These are phyloP conservation scores for Chelidonichthys spinosus DNA, from an alignment of 2,797 vertebrate genomes.

Conservation along the genomic window DNA sequence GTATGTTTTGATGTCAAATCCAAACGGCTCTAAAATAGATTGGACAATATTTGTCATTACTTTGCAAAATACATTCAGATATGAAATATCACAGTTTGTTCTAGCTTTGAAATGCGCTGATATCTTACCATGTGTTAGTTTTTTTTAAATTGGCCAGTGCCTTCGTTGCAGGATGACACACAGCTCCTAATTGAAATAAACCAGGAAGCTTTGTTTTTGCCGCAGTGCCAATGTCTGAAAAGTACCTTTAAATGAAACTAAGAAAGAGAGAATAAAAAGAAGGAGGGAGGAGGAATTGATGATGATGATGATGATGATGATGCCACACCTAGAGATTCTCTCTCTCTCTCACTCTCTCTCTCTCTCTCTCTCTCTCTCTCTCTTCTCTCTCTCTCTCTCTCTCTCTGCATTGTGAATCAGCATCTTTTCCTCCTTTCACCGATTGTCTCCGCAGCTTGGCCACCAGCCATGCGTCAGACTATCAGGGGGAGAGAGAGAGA, in stretches of 20 bases:
- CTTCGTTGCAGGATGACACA: background rate
- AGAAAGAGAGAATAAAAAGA: slow-evolving; percentile 30
- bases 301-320: slow-evolving; percentile 12
- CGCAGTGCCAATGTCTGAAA: slow-evolving; percentile 16
- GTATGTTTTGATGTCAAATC: background rate
- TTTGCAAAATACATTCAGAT: background rate
- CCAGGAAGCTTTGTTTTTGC: background rate
- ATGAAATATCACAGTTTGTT: background rate
- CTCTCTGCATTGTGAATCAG: slow-evolving; percentile 79
- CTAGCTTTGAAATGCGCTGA: background rate
- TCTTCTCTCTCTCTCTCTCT: slow-evolving; percentile 44
- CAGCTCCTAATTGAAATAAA: background rate
- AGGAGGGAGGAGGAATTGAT: slow-evolving; percentile 21
- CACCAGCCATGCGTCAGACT: slow-evolving; percentile 38
- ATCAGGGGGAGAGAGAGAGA: slow-evolving; percentile 16
- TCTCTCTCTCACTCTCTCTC: slow-evolving; percentile 16
- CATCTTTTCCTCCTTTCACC: slow-evolving; percentile 67
- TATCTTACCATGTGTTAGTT: no score
- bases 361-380: slow-evolving; percentile 23
- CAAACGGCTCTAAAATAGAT: background rate
- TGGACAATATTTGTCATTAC: background rate
- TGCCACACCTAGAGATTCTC: slow-evolving; percentile 7
- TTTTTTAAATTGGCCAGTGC: no score
- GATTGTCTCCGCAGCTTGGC: slow-evolving; percentile 60
- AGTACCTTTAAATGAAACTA: slow-evolving; percentile 17